Evolutionary conservation across 2,113 vertebrate species (phyloP).

Genomic region (Proterorhinus semilunaris): DNA sequence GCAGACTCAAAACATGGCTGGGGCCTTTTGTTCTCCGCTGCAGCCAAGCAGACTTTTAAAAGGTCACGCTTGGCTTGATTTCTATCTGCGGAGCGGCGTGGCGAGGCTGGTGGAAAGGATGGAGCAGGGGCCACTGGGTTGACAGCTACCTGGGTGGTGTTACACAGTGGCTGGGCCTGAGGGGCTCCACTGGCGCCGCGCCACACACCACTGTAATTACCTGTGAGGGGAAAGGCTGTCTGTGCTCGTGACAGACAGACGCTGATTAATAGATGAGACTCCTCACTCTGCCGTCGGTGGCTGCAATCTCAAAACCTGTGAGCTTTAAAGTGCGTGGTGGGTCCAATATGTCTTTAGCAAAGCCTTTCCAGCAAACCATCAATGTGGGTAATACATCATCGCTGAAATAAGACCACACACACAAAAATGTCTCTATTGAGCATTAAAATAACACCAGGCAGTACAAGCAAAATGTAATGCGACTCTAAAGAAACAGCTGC

Average conservation of each 20-base stretch:
- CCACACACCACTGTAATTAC: conserved; percentile 76
- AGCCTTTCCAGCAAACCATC: not conserved
- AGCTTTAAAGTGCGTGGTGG: not conserved
- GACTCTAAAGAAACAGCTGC: too few relatives aligned
- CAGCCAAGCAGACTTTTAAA: conserved; percentile 57
- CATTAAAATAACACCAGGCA: too few relatives aligned
- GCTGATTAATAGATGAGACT: conserved; percentile 68
- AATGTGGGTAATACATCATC: too few relatives aligned
- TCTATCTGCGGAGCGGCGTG: conserved; percentile 52
- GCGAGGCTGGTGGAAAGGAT: conserved; percentile 50
- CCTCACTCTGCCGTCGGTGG: conserved; percentile 38
- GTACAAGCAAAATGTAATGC: too few relatives aligned
- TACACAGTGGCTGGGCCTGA: conserved; percentile 54
- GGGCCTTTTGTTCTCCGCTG: conserved; percentile 50
- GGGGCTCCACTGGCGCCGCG: conserved; percentile 63
- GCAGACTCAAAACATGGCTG: conserved; percentile 46
- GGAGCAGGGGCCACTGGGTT: conserved; percentile 57
- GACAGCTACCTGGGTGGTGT: conserved; percentile 75
- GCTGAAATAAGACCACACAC: not conserved
- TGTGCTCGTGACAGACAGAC: conserved; percentile 67
- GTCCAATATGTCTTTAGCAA: not conserved
- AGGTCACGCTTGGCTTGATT: conserved; percentile 67
- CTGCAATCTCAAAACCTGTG: not conserved
- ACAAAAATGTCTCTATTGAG: too few relatives aligned
- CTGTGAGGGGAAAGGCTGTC: conserved; percentile 50